Percentiles rank a stretch among this genome's conserved stretches.
Evolutionary conservation across 2,888 invertebrate species (phyloP).

Genomic region (Patella pellucida): DNA sequence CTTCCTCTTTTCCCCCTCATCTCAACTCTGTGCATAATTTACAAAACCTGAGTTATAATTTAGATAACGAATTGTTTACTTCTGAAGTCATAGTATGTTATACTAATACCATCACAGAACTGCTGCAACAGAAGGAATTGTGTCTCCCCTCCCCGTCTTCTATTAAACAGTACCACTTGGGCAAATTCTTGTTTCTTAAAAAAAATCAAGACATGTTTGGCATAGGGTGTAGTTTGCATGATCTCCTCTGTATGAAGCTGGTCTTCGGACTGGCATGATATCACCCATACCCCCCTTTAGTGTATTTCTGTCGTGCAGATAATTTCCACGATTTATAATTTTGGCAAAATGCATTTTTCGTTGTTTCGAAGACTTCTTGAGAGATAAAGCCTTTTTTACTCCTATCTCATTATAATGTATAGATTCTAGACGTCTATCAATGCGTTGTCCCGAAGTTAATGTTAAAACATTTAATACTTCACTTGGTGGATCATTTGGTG

Average conservation of each 20-base stretch:
- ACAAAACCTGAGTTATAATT: neutral
- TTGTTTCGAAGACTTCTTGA: neutral
- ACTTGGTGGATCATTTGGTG: neutral
- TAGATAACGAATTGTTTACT: neutral
- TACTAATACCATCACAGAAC: neutral
- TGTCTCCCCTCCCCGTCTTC: slow-evolving; percentile 6
- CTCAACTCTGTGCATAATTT: neutral
- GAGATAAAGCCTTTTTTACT: neutral
- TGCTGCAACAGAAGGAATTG: neutral
- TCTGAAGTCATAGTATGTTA: neutral
- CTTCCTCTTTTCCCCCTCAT: neutral
- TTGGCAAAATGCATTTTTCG: neutral
- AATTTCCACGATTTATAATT: neutral
- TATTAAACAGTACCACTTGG: neutral
- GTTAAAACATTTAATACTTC: neutral
- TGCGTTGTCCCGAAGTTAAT: neutral
- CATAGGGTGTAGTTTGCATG: neutral
- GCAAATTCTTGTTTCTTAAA: neutral
- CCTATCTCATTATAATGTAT: neutral
- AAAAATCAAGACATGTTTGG: neutral
- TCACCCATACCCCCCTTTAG: neutral
- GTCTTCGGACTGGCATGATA: neutral
- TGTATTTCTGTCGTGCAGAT: neutral
- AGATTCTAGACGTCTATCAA: neutral
- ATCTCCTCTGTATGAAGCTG: neutral